A percentile compares a stretch with the other conserved stretches of the same genome.
Evolutionary conservation across 2,113 vertebrate species (phyloP).

Genomic region (Parotia lawesii): DNA sequence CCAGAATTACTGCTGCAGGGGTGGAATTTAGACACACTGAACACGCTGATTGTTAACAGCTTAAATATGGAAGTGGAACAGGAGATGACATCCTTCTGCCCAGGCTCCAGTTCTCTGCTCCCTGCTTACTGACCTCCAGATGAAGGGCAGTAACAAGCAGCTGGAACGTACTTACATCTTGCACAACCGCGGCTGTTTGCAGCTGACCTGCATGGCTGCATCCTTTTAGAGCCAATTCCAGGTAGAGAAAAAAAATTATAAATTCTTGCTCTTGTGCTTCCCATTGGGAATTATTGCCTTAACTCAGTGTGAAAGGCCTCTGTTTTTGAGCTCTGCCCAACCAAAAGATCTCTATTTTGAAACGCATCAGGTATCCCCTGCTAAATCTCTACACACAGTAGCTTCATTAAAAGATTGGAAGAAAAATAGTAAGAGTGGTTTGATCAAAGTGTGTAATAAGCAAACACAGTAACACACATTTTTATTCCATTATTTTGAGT

Average conservation of each 20-base stretch:
- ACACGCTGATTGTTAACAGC: background rate
- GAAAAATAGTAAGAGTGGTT: background rate
- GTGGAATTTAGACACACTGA: background rate
- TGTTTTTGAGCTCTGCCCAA: background rate
- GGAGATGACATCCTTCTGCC: background rate
- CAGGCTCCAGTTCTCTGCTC: background rate
- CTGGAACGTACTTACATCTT: background rate
- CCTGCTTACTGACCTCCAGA: background rate
- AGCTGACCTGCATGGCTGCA: background rate
- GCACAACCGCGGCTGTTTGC: accelerated
- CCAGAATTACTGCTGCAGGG: background rate
- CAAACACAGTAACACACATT: background rate
- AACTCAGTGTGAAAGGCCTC: background rate
- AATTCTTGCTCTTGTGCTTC: background rate
- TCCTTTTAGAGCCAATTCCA: background rate
- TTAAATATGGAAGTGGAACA: background rate
- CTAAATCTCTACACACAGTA: background rate
- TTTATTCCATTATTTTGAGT: background rate
- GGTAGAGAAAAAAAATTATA: background rate
- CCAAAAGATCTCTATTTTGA: background rate
- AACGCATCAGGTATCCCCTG: background rate
- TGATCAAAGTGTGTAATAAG: background rate
- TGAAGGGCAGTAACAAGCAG: background rate
- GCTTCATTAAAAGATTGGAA: background rate
- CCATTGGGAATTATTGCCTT: background rate